Base-by-base conservation (phyloP, 2,888 invertebrate genomes). In the Cenopis cana region DNA sequence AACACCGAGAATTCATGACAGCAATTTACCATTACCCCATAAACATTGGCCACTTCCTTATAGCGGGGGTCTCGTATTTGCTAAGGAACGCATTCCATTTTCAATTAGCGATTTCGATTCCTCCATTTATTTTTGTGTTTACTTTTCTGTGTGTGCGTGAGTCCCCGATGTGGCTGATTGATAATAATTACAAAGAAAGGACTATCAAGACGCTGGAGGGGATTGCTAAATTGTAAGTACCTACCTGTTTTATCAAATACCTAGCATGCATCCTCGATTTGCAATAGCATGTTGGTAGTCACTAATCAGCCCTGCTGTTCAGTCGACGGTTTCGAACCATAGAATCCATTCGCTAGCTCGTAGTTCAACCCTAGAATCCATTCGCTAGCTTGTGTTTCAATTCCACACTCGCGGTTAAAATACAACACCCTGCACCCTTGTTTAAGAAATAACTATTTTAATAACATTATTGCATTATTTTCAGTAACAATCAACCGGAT, bases 81-180 rank as follows among this genome's bases (percentile, higher is more conserved):
- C 49, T 91, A 6, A 82, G 89, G 29, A 69, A 90, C 60, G 87
- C 85, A 55, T 85, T 89, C 49, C 65, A 82, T 0, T 86, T 89
- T 8, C 89, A 90, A 73, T 41, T 89, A 11, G 85, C 84, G 0
- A 24, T 90, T 2, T 89, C 91, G 0, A 38, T 90, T n/a, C 91
- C 90, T 0, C 72, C 87, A 24, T 83, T 89, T 11, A 33, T 88
- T 0, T 84, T 84, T 46, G 82, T 82, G 2, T 24, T 72, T 0
- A 20, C 81, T 8, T 77, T 80, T 65, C 89, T 82, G 76, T 29
- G 88, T 29, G 10, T 83, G 2, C 76, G 82, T 72, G 91, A 91
- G 69, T 91, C 91, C 0, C 91, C 90, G 0, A 89, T 89, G 71
- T 91, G 91, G 91, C 75, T 90, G 71, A 76, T 91, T 80, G 87